These are phyloP conservation scores for Ylistrum balloti DNA, from an alignment of 1,140 invertebrate species.

Conservation along the genomic window DNA sequence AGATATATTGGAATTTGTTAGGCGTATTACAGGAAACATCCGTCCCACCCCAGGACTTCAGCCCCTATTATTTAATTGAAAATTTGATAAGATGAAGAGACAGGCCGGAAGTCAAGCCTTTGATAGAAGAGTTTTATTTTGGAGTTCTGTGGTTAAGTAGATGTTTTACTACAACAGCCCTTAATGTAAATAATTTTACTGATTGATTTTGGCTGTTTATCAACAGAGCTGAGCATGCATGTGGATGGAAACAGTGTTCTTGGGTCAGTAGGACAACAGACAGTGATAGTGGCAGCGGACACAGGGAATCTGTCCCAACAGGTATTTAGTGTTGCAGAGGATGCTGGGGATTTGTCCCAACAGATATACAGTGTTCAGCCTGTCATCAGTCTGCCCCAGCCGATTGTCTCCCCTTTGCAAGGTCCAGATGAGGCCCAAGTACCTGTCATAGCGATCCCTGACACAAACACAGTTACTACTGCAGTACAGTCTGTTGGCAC, in stretches of 20 bases:
- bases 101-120: too few species aligned
- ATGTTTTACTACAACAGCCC: too few species aligned
- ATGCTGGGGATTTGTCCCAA: not conserved
- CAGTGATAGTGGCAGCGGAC: not conserved
- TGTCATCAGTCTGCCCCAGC: conserved; percentile 11
- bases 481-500: not conserved
- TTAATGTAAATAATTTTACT: too few species aligned
- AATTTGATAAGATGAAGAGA: too few species aligned
- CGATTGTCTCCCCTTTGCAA: not conserved
- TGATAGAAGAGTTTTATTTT: too few species aligned
- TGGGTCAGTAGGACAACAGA: too few species aligned
- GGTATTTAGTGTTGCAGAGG: not conserved
- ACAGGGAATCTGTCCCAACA: not conserved
- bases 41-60: too few species aligned
- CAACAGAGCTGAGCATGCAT: not conserved
- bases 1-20: too few species aligned
- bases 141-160: too few species aligned
- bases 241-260: too few species aligned
- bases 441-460: not conserved
- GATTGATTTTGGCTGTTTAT: not conserved
- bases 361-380: not conserved
- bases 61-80: too few species aligned
- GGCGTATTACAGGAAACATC: too few species aligned
- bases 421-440: not conserved
- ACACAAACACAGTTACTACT: not conserved